Evolutionary conservation across 2,888 invertebrate genomes (phyloP).

Genomic region (Sisyra nigra): DNA sequence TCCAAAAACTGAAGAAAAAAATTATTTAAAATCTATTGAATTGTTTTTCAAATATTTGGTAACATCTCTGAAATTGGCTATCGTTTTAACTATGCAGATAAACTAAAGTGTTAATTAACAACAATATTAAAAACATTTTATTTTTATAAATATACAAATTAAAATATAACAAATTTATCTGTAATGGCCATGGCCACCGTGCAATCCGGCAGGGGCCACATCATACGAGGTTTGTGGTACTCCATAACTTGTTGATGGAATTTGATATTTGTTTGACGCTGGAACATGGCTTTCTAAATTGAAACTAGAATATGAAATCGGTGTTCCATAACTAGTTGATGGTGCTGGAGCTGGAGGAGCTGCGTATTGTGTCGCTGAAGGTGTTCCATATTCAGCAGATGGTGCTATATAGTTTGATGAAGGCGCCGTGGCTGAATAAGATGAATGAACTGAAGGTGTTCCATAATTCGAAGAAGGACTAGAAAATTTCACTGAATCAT

Average conservation of each 20-base stretch:
- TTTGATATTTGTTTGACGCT: constrained; percentile 10
- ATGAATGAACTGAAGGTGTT: constrained; percentile 9
- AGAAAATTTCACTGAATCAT: constrained; percentile 10
- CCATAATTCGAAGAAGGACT: constrained; percentile 6
- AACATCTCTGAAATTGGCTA: no score
- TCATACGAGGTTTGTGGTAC: constrained; percentile 8
- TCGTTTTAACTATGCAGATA: no score
- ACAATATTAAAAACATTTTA: no score
- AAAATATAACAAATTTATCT: neutral
- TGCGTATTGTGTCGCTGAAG: constrained; percentile 14
- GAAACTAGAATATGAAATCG: constrained; percentile 13
- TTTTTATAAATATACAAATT: neutral
- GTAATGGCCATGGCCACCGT: neutral
- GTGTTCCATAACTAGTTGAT: constrained; percentile 9
- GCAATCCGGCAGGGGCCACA: neutral
- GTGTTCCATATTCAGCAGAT: constrained; percentile 9
- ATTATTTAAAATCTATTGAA: no score
- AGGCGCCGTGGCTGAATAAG: constrained; percentile 12
- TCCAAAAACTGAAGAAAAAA: no score
- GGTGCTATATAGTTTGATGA: constrained; percentile 10
- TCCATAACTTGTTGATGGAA: constrained; percentile 12
- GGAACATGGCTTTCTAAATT: constrained; percentile 6
- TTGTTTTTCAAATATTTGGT: no score
- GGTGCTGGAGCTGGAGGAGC: constrained; percentile 13
- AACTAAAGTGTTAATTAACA: no score